A percentile compares a stretch with the other conserved stretches of the same genome.
Conservation (phyloP, 2,888 invertebrate species). For the Cantharis flavilabris region DNA sequence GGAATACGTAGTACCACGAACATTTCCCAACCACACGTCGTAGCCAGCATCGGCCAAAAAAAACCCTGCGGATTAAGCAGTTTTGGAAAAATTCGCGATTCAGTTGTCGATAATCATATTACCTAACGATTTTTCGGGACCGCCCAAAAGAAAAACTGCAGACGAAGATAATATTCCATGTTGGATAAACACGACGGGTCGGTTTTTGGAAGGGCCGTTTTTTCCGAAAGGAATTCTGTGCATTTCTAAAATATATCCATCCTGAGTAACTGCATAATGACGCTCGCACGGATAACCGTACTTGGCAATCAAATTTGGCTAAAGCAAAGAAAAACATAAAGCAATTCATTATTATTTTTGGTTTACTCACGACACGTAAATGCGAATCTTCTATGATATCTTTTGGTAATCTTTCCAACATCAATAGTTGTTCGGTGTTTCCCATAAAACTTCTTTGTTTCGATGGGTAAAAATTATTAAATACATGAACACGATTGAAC, state of each 20-base stretch:
- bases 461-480: neutral
- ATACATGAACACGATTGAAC: neutral
- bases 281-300: conserved; percentile 56
- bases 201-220: conserved; percentile 33
- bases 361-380: neutral
- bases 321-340: neutral
- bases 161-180: conserved; percentile 62
- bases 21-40: conserved; percentile 64
- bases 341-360: neutral
- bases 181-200: conserved; percentile 55
- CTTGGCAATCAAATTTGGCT: conserved; percentile 54
- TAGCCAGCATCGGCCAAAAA: conserved; percentile 55
- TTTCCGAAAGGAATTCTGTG: conserved; percentile 60
- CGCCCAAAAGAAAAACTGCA: conserved; percentile 61
- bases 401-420: neutral
- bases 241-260: conserved; percentile 62
- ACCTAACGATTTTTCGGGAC: conserved; percentile 57
- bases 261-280: conserved; percentile 56
- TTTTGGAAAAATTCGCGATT: neutral
- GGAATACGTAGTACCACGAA: conserved; percentile 63
- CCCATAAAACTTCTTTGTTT: neutral
- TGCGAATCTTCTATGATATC: neutral
- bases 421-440: neutral
- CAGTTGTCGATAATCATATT: neutral
- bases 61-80: conserved; percentile 53